Percentiles rank a stretch among this genome's conserved stretches.
Evolutionary conservation across 2,797 vertebrate genomes (phyloP).

Genomic region (Gadopsis marmoratus): DNA sequence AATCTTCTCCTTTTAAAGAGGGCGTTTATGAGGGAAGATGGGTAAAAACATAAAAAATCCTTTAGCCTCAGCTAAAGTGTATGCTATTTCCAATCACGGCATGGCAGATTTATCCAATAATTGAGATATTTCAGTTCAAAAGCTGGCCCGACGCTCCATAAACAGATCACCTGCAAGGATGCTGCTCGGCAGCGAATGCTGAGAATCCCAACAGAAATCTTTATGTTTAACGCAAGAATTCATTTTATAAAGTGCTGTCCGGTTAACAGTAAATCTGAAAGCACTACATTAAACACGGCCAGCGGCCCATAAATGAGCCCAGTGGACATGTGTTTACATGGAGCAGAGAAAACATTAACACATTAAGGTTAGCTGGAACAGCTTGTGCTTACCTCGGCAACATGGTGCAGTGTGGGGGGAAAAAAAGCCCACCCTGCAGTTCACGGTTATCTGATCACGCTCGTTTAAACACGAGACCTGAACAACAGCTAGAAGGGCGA

Average conservation of each 20-base stretch:
- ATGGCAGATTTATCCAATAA: background rate
- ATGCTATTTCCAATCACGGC: background rate
- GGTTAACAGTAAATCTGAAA: constrained; percentile 11
- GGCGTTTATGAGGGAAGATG: background rate
- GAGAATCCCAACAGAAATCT: background rate
- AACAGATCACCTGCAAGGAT: background rate
- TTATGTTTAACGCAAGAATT: constrained; percentile 22
- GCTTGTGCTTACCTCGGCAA: constrained; percentile 58
- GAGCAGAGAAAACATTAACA: constrained; percentile 47
- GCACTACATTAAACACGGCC: constrained; percentile 20
- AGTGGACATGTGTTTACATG: constrained; percentile 39
- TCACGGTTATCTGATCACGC: constrained; percentile 63
- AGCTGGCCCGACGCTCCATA: background rate
- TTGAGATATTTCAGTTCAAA: background rate
- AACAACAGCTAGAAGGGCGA: constrained; percentile 51
- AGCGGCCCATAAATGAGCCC: constrained; percentile 12
- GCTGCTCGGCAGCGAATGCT: background rate
- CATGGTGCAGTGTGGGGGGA: constrained; percentile 1
- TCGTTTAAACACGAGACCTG: constrained; percentile 49
- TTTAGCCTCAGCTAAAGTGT: background rate
- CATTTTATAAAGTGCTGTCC: background rate
- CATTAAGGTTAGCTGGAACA: constrained; percentile 52
- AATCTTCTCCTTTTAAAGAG: background rate
- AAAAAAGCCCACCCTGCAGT: constrained; percentile 23
- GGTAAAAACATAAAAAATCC: background rate